Evolutionary conservation across 2,888 invertebrate species (phyloP).

Genomic region (Brachyopa scutellaris): DNA sequence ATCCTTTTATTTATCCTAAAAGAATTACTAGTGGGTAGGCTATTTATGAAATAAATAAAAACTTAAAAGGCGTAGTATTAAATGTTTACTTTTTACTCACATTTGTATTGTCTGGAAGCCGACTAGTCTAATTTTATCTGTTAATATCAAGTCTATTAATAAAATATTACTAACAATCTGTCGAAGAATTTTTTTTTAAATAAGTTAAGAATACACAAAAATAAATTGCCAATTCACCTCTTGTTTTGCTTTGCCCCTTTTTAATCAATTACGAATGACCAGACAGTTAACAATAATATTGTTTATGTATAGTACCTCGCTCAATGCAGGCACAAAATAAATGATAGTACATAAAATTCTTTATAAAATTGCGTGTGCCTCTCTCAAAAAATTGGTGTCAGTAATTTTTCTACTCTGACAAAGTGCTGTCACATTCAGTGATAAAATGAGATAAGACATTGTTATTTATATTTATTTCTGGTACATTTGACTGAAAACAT

Average conservation of each 20-base stretch:
- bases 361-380: slow-evolving; percentile 1
- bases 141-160: no score
- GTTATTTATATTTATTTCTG: not conserved
- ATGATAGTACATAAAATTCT: not conserved
- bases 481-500: not conserved
- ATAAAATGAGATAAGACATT: slow-evolving; percentile 17
- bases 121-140: no score
- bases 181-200: no score
- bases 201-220: no score
- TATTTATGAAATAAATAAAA: no score
- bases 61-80: no score
- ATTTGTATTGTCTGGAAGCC: no score
- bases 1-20: no score
- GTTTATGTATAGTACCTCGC: not conserved
- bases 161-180: no score
- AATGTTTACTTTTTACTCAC: no score
- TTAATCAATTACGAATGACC: not conserved
- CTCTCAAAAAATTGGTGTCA: slow-evolving; percentile 7
- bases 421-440: slow-evolving; percentile 21
- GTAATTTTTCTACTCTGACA: slow-evolving; percentile 20
- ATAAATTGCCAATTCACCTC: no score
- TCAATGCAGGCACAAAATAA: not conserved
- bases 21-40: no score
- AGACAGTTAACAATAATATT: not conserved
- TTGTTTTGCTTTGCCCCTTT: not conserved